phyloP scores from a whole-genome alignment of 2,113 vertebrate genomes.

The Semnornis frantzii region DNA sequence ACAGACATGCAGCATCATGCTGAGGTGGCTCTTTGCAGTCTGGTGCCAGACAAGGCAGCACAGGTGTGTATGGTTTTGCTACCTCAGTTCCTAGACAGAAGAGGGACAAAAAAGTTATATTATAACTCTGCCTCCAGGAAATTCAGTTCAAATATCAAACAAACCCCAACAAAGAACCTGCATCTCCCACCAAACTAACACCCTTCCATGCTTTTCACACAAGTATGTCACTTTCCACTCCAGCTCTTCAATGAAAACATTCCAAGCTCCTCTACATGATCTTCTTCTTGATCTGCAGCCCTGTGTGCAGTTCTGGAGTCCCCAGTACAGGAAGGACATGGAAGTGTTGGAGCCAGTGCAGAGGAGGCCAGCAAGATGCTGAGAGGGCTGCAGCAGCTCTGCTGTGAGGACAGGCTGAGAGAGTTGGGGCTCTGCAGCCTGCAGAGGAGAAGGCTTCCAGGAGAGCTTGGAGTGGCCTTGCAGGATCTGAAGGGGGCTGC shows the following conservation, averaged over 20 bases:
- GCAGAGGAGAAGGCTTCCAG: too few relatives aligned
- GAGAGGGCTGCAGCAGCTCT: too few relatives aligned
- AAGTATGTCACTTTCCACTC: background rate
- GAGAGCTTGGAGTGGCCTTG: too few relatives aligned
- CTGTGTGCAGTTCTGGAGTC: too few relatives aligned
- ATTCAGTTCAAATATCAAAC: background rate
- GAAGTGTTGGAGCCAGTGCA: too few relatives aligned
- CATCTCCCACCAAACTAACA: background rate
- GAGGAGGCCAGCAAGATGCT: too few relatives aligned
- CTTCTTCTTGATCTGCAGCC: too few relatives aligned
- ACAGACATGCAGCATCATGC: slow-evolving; percentile 72
- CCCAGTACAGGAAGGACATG: too few relatives aligned
- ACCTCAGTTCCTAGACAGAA: slow-evolving; percentile 81
- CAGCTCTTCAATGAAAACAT: background rate
- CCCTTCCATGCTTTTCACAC: background rate
- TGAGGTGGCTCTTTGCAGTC: slow-evolving; percentile 60
- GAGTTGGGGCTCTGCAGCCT: too few relatives aligned
- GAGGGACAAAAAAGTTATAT: background rate
- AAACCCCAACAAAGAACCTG: background rate
- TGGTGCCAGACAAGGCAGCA: slow-evolving; percentile 77
- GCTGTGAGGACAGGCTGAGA: too few relatives aligned
- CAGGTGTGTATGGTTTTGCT: slow-evolving; percentile 92
- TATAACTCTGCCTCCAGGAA: background rate
- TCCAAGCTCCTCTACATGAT: background rate
- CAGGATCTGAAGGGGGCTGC: too few relatives aligned